Base-by-base conservation (phyloP, 2,888 invertebrate genomes). In the Odontothrips loti region DNA sequence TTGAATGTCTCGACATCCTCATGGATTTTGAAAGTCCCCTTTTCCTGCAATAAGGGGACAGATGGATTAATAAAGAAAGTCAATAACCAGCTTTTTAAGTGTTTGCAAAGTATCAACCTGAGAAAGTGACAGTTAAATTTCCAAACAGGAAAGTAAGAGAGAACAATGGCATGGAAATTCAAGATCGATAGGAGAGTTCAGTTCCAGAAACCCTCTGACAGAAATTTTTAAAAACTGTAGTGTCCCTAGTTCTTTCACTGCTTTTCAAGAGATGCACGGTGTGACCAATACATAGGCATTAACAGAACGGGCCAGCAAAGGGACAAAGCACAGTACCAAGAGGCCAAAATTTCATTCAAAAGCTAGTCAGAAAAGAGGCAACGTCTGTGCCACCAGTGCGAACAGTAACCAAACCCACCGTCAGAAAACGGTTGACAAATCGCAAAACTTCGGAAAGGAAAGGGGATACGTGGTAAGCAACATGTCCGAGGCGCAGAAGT, bases 21-120 rank as follows among this genome's bases (percentile, higher is more conserved):
- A 88, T 92, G 92, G 86, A 94, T 92, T 88, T 92, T 90, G 87
- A 94, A 92, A 85, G 91, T 90, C 88, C 93, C 93, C 94, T 94
- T 82, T 29, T 79, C 75, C 79, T 81, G 81, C 79, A 82, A 63
- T 34, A n/a, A n/a, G n/a, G n/a, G 29, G 58, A 58, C 17, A 51
- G 51, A 17, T 43, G 34, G 23, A 68, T 11, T 6, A 2, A n/a
- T 68, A n/a, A 23, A 75, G 68, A 75, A 75, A 43, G 34, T 43
- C 34, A 43, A 43, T 43, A 6, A 43, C 34, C 2, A 43, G 3
- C 34, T 4, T 43, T 43, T 43, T 51, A 1, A 51, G 51, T 15
- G 58, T 58, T 9, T 15, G 15, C 1, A 43, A 43, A 43, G 3
- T 6, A 43, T 4, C 34, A 43, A 43, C 6, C 34, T 1, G 20